Evolutionary conservation across 2,113 vertebrate species (phyloP).

Genomic region (Paradisaea rubra): DNA sequence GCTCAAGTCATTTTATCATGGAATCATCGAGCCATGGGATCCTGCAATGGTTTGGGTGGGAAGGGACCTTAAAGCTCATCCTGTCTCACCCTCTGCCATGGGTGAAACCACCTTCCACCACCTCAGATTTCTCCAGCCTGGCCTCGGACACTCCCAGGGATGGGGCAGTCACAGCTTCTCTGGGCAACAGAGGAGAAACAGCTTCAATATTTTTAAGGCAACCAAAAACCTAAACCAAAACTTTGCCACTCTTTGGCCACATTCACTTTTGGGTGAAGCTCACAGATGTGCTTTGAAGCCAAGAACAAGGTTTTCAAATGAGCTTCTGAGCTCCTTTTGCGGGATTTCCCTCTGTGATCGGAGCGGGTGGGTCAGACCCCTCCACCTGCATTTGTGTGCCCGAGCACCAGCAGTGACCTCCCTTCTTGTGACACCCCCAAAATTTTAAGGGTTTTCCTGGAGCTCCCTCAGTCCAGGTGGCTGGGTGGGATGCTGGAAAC

Average conservation of each 20-base stretch:
- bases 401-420: background rate
- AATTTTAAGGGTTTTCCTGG: background rate
- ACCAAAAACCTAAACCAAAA: background rate
- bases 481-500: background rate
- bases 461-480: background rate
- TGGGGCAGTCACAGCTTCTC: background rate
- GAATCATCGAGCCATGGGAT: background rate
- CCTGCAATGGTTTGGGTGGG: background rate
- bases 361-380: background rate
- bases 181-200: background rate
- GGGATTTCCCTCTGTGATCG: accelerated
- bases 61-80: background rate
- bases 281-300: background rate
- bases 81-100: background rate
- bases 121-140: background rate
- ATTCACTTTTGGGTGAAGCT: background rate
- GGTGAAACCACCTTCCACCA: background rate
- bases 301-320: background rate
- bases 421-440: background rate
- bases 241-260: background rate
- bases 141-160: background rate
- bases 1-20: background rate
- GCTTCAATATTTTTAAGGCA: background rate
- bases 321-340: background rate
- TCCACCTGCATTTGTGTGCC: background rate